Percentiles rank a stretch among this genome's conserved stretches.
Evolutionary conservation across 2,888 invertebrate genomes (phyloP).

Genomic region (Idaea aversata): DNA sequence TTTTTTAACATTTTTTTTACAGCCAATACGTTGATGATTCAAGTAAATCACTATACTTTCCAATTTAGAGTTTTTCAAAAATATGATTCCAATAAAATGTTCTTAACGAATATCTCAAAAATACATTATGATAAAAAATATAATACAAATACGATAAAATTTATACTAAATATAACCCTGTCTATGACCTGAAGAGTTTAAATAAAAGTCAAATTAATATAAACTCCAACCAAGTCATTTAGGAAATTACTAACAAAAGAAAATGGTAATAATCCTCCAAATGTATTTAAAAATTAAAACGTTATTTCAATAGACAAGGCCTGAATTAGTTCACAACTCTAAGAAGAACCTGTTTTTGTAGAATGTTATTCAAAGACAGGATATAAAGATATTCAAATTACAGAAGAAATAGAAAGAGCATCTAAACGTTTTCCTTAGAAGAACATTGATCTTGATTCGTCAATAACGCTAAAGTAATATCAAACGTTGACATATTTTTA

Average conservation of each 20-base stretch:
- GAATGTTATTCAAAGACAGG: constrained; percentile 22
- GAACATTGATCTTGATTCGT: too few species aligned
- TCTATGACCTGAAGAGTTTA: constrained; percentile 80
- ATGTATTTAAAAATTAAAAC: constrained; percentile 19
- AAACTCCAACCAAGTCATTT: constrained; percentile 75
- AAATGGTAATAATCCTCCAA: constrained; percentile 16
- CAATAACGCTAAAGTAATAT: too few species aligned
- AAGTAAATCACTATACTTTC: constrained; percentile 61
- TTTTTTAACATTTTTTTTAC: constrained; percentile 28
- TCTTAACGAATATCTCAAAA: constrained; percentile 79
- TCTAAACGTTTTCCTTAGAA: too few species aligned
- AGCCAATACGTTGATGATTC: constrained; percentile 65
- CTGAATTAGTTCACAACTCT: constrained; percentile 64
- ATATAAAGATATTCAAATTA: too few species aligned
- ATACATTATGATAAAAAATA: constrained; percentile 76
- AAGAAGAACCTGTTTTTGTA: constrained; percentile 53
- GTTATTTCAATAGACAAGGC: constrained; percentile 63
- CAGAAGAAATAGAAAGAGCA: too few species aligned
- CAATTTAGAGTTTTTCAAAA: constrained; percentile 77
- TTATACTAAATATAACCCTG: constrained; percentile 81
- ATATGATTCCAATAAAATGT: constrained; percentile 77
- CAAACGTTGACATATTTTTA: too few species aligned
- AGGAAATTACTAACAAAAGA: constrained; percentile 36
- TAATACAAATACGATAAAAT: constrained; percentile 80
- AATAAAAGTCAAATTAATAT: constrained; percentile 61